These are phyloP conservation scores for Erebia aethiops DNA, from an alignment of 2,888 invertebrate species.

Conservation along the genomic window DNA sequence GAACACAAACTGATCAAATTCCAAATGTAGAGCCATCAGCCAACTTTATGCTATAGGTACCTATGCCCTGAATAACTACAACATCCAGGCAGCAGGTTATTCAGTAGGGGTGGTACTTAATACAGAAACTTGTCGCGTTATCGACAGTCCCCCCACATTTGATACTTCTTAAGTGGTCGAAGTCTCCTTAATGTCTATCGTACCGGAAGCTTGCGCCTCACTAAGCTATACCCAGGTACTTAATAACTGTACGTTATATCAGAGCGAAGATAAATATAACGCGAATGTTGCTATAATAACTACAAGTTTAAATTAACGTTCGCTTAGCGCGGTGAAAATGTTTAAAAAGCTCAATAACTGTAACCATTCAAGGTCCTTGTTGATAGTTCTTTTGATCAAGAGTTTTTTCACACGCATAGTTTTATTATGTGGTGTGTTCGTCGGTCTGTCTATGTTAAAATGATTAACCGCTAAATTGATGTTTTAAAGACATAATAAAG, in stretches of 20 bases:
- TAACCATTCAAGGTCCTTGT: not conserved
- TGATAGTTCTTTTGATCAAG: not conserved
- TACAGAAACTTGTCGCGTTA: constrained; percentile 25
- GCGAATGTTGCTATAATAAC: not conserved
- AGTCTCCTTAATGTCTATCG: constrained; percentile 37
- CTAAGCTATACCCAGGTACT: constrained; percentile 38
- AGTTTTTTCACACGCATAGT: not conserved
- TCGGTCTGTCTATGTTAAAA: too few species aligned
- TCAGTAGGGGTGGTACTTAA: constrained; percentile 6
- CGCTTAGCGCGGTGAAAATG: not conserved
- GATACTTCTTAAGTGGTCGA: constrained; percentile 37
- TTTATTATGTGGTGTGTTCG: not conserved
- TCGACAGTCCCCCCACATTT: constrained; percentile 26
- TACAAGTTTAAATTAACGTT: not conserved
- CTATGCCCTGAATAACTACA: not conserved
- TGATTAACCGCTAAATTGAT: too few species aligned
- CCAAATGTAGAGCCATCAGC: not conserved
- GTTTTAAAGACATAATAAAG: too few species aligned
- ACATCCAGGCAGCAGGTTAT: not conserved
- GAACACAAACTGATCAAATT: too few species aligned
- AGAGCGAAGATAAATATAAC: constrained; percentile 15
- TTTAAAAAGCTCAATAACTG: not conserved
- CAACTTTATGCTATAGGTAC: not conserved
- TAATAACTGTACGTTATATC: constrained; percentile 39
- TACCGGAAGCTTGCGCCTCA: constrained; percentile 38